Evolutionary conservation across 2,113 vertebrate species (phyloP).

Genomic region (Poeciliopsis retropinna): DNA sequence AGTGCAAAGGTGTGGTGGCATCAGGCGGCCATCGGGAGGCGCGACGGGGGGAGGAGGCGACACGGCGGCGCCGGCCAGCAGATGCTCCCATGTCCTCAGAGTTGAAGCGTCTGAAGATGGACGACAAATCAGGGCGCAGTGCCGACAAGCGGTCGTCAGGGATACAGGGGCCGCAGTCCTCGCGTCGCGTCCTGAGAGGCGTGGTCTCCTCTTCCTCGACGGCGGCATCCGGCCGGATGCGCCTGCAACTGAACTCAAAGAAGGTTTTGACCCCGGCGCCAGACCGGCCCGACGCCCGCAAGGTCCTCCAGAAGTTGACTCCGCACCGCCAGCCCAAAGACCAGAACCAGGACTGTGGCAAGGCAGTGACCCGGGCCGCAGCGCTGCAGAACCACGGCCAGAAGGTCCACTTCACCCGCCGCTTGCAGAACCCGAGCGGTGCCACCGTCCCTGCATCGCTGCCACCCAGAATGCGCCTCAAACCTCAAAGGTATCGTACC

Average conservation of each 20-base stretch:
- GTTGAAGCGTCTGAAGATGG: slow-evolving; percentile 91
- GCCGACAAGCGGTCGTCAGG: slow-evolving; percentile 80
- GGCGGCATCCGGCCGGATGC: slow-evolving; percentile 82
- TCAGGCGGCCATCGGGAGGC: slow-evolving; percentile 85
- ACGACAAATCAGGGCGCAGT: slow-evolving; percentile 83
- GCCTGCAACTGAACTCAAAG: slow-evolving; percentile 88
- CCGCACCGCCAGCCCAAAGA: slow-evolving; percentile 73
- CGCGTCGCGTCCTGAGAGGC: slow-evolving; percentile 84
- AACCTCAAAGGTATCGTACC: slow-evolving; percentile 97
- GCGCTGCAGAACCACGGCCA: slow-evolving; percentile 83
- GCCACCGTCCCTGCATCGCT: slow-evolving; percentile 58
- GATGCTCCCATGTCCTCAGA: slow-evolving; percentile 83
- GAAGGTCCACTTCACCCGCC: slow-evolving; percentile 94
- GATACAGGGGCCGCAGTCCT: slow-evolving; percentile 80
- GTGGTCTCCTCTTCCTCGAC: slow-evolving; percentile 72
- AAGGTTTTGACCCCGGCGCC: slow-evolving; percentile 91
- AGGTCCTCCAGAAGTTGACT: slow-evolving; percentile 92
- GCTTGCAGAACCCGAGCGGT: slow-evolving; percentile 88
- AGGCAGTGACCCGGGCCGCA: slow-evolving; percentile 47
- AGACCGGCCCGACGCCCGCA: slow-evolving; percentile 89
- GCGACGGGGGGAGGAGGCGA: slow-evolving; percentile 85
- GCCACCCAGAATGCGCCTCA: slow-evolving; percentile 94
- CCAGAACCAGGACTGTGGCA: slow-evolving; percentile 31
- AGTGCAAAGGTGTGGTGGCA: slow-evolving; percentile 92
- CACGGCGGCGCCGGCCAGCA: slow-evolving; percentile 83